phyloP scores from a whole-genome alignment of 2,113 vertebrate genomes.

The Melanocharis versteri region DNA sequence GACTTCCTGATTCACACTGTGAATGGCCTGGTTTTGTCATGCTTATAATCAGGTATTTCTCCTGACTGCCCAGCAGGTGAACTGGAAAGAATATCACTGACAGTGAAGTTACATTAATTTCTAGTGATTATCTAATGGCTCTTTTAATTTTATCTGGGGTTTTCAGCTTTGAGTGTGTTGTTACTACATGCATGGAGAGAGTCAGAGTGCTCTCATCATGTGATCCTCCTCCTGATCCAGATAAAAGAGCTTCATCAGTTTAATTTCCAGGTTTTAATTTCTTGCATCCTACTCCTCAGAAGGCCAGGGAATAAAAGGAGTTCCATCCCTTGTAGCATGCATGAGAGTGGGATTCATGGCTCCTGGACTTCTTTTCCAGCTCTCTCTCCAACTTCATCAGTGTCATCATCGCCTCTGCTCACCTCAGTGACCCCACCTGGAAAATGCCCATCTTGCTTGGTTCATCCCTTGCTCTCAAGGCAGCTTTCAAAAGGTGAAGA shows the following conservation, averaged over 20 bases:
- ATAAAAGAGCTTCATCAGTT: neutral
- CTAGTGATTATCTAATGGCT: neutral
- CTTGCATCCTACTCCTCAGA: neutral
- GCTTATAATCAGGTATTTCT: neutral
- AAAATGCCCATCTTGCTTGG: neutral
- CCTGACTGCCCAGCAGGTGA: neutral
- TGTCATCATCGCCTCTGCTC: neutral
- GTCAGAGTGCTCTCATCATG: neutral
- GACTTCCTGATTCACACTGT: neutral
- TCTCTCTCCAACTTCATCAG: neutral
- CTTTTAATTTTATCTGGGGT: neutral
- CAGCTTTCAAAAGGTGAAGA: neutral
- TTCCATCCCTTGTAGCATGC: rapidly evolving
- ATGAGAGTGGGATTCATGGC: neutral
- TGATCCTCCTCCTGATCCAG: neutral
- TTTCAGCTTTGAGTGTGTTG: neutral
- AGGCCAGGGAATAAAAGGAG: neutral
- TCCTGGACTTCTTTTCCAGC: neutral
- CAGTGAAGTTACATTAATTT: neutral
- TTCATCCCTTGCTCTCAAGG: neutral
- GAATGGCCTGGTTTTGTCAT: neutral
- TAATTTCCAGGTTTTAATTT: neutral
- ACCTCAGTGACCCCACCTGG: neutral
- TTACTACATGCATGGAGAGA: neutral
- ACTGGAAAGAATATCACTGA: neutral